Percentiles rank a stretch among this genome's conserved stretches.
Conservation (phyloP, 2,113 vertebrate genomes). For the Megaptera novaeangliae region DNA sequence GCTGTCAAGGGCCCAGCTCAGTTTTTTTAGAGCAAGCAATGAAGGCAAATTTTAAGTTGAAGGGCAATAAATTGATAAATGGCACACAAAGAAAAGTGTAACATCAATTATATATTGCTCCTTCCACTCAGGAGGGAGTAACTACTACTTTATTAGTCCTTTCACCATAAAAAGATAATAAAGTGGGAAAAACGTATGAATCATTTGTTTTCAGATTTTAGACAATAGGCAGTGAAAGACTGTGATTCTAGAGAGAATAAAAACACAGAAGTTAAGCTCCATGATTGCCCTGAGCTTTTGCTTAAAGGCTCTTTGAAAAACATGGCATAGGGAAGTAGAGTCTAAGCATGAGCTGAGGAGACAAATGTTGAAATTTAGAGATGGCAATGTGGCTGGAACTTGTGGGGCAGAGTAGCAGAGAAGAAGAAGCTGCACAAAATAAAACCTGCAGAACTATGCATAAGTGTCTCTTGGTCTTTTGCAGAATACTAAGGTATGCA, state of each 20-base stretch:
- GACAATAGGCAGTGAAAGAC: background rate
- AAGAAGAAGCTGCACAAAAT: background rate
- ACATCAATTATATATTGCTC: background rate
- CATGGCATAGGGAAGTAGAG: background rate
- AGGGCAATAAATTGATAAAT: background rate
- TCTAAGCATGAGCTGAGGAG: background rate
- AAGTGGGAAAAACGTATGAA: background rate
- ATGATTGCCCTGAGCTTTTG: background rate
- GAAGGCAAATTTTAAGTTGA: background rate
- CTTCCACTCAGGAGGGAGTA: background rate
- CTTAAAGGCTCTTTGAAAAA: background rate
- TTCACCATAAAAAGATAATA: background rate
- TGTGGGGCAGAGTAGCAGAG: background rate
- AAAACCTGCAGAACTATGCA: background rate
- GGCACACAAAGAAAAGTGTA: background rate
- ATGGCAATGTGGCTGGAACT: background rate
- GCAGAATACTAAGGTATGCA: background rate
- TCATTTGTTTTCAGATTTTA: background rate
- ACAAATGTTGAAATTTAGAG: background rate
- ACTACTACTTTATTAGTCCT: background rate
- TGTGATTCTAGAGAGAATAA: background rate
- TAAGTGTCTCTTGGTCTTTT: background rate
- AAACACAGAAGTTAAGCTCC: background rate
- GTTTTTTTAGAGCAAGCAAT: background rate
- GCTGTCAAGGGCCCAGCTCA: background rate